These are phyloP conservation scores for Nebria ingens DNA, from an alignment of 1,140 invertebrate genomes.

Conservation along the genomic window DNA sequence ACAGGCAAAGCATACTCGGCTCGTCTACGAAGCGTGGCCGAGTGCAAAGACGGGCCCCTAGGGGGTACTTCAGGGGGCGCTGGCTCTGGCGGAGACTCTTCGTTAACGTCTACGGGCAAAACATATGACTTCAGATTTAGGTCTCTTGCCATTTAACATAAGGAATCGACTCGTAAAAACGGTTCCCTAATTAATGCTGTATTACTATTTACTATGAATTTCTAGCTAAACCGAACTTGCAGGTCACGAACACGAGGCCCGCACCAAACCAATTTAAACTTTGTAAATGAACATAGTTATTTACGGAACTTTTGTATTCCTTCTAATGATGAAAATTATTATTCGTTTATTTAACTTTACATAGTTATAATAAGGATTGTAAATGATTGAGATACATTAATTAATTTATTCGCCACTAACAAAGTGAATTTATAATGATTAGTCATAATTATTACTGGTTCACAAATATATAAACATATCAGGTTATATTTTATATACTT, in stretches of 20 bases:
- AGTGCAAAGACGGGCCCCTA: conserved; percentile 54
- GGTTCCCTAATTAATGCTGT: conserved; percentile 11
- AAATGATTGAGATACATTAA: too few species aligned
- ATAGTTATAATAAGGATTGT: too few species aligned
- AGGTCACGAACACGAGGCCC: not conserved
- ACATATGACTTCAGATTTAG: conserved; percentile 8
- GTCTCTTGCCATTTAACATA: not conserved
- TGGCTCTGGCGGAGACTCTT: conserved; percentile 59
- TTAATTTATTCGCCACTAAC: too few species aligned
- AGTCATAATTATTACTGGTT: too few species aligned
- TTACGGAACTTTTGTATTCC: not conserved
- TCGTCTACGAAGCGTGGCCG: conserved; percentile 31
- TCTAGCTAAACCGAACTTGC: not conserved
- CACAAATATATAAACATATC: too few species aligned
- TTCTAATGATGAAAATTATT: not conserved
- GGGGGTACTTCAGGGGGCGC: conserved; percentile 63
- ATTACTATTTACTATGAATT: conserved; percentile 15
- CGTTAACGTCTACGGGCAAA: conserved; percentile 40
- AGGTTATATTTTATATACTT: too few species aligned
- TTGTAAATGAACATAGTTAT: not conserved
- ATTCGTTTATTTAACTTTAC: conserved; percentile 3
- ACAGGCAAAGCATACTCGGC: conserved; percentile 26
- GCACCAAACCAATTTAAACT: not conserved
- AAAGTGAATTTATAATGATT: too few species aligned
- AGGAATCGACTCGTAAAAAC: not conserved